A percentile compares a stretch with the other conserved stretches of the same genome.
Conservation (phyloP, 2,113 vertebrate species). For the Cottus gobio region DNA sequence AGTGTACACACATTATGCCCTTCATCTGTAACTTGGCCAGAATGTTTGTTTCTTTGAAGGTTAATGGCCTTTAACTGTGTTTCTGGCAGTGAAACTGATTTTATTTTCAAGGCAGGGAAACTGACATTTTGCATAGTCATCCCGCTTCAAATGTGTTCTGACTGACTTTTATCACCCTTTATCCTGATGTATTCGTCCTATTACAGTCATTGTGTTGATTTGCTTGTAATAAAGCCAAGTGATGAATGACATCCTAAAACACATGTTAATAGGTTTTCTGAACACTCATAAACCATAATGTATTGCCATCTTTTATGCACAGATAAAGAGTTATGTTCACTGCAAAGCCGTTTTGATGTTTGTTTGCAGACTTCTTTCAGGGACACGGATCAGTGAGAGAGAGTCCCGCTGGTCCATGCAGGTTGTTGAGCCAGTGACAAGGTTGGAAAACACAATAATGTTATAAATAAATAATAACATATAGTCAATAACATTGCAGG, state of each 20-base stretch:
- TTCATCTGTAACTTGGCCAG: not conserved
- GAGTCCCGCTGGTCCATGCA: not conserved
- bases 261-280: not conserved
- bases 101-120: not conserved
- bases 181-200: not conserved
- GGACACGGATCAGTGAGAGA: not conserved
- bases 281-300: not conserved
- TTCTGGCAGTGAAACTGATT: slow-evolving; percentile 3
- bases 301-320: not conserved
- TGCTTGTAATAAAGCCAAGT: not conserved
- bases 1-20: not conserved
- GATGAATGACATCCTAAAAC: not conserved
- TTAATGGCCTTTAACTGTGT: not conserved
- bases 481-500: not conserved
- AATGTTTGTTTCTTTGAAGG: slow-evolving; percentile 16
- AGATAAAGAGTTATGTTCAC: not conserved
- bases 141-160: not conserved
- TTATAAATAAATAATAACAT: too few relatives aligned
- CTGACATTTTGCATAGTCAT: not conserved
- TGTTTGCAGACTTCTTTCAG: not conserved
- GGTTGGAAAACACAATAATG: too few relatives aligned
- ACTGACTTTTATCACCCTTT: not conserved
- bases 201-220: not conserved
- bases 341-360: not conserved
- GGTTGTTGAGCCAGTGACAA: too few relatives aligned